A percentile compares a stretch with the other conserved stretches of the same genome.
phyloP scores from a whole-genome alignment of 1,140 invertebrate genomes.

The Nymphalis io region DNA sequence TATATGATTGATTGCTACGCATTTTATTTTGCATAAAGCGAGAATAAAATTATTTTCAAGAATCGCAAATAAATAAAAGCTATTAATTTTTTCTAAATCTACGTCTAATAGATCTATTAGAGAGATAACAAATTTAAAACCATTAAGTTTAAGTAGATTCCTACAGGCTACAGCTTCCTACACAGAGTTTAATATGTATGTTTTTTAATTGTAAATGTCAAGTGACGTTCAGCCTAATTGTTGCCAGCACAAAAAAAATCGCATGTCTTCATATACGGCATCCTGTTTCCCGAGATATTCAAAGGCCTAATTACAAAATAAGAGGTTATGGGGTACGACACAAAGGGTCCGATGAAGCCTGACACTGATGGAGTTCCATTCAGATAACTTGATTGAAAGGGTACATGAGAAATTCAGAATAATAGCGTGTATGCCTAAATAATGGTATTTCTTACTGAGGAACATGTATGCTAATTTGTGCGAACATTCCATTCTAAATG shows the following conservation, averaged over 20 bases:
- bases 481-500: slow-evolving; percentile 8
- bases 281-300: slow-evolving; percentile 50
- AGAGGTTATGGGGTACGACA: slow-evolving; percentile 51
- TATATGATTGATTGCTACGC: no score
- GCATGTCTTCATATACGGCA: slow-evolving; percentile 30
- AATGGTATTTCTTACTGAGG: slow-evolving; percentile 54
- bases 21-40: no score
- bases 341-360: slow-evolving; percentile 56
- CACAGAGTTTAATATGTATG: neutral
- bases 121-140: slow-evolving; percentile 4
- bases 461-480: slow-evolving; percentile 46
- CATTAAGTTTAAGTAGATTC: slow-evolving; percentile 4
- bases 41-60: no score
- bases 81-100: no score
- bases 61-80: no score
- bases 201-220: slow-evolving; percentile 12
- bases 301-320: slow-evolving; percentile 65
- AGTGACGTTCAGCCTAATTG: neutral
- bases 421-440: slow-evolving; percentile 40
- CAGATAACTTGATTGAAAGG: slow-evolving; percentile 65
- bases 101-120: no score
- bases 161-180: no score
- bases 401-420: slow-evolving; percentile 55
- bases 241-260: slow-evolving; percentile 17
- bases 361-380: slow-evolving; percentile 67